A percentile compares a stretch with the other conserved stretches of the same genome.
Evolutionary conservation across 2,888 invertebrate genomes (phyloP).

Genomic region (Archips xylosteana): DNA sequence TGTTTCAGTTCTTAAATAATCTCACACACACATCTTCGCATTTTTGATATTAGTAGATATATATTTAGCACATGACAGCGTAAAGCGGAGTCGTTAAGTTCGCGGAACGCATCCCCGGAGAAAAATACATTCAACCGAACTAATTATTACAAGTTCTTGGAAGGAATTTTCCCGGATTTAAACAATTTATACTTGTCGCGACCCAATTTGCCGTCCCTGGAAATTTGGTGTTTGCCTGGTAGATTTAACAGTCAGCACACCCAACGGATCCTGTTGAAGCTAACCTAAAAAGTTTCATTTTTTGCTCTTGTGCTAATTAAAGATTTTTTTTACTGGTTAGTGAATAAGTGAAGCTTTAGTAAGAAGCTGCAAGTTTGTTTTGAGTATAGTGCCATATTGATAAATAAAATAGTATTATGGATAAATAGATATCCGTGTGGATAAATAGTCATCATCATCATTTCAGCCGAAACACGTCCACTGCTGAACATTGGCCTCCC

Average conservation of each 20-base stretch:
- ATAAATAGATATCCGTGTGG: no score
- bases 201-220: constrained; percentile 32
- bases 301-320: background rate
- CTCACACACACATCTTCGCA: no score
- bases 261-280: background rate
- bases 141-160: constrained; percentile 39
- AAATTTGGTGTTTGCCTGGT: constrained; percentile 18
- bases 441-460: no score
- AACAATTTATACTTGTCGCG: constrained; percentile 37
- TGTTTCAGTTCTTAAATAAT: no score
- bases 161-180: constrained; percentile 18
- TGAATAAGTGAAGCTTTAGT: background rate
- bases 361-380: background rate
- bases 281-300: background rate
- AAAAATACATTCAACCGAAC: constrained; percentile 37
- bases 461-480: no score
- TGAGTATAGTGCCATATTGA: background rate
- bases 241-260: constrained; percentile 2
- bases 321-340: background rate
- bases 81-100: constrained; percentile 25
- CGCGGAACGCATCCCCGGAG: constrained; percentile 39
- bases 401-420: no score
- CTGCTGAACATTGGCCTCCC: no score
- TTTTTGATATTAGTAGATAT: background rate
- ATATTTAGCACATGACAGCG: background rate